These are phyloP conservation scores for Elgaria multicarinata DNA, from an alignment of 2,113 vertebrate species.

Conservation along the genomic window DNA sequence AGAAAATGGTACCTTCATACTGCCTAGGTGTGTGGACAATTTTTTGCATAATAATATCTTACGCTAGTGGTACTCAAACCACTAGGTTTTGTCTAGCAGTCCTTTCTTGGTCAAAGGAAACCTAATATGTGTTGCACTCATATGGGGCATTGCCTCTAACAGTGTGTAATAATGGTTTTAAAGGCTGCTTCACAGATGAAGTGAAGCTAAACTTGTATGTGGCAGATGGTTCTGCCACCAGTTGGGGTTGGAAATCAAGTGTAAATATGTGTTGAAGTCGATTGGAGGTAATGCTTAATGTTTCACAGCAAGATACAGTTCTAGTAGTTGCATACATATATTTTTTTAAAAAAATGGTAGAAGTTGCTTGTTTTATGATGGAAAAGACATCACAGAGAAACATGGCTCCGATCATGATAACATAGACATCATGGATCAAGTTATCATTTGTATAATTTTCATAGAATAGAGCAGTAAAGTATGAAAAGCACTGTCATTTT, in stretches of 20 bases:
- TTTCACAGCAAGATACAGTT: not conserved
- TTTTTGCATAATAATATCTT: not conserved
- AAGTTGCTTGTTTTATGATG: not conserved
- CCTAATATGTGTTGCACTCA: not conserved
- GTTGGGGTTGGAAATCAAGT: not conserved
- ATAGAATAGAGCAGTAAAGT: conserved; percentile 29
- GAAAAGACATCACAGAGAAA: not conserved
- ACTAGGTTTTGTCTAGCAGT: not conserved
- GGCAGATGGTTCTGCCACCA: not conserved
- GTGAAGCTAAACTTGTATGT: not conserved
- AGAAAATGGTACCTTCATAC: not conserved
- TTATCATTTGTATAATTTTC: not conserved
- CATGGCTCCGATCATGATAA: not conserved
- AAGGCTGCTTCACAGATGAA: not conserved
- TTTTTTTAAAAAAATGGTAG: not conserved
- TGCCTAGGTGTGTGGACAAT: not conserved
- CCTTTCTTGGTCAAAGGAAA: not conserved
- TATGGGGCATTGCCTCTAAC: not conserved
- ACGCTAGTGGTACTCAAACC: not conserved
- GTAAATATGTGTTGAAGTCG: not conserved
- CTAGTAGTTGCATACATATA: not conserved
- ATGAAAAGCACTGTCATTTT: conserved; percentile 48
- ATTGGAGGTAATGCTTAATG: not conserved
- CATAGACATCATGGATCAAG: not conserved
- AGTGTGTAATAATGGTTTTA: not conserved